These are phyloP conservation scores for Stramonita haemastoma DNA, from an alignment of 2,888 invertebrate genomes.

Conservation along the genomic window DNA sequence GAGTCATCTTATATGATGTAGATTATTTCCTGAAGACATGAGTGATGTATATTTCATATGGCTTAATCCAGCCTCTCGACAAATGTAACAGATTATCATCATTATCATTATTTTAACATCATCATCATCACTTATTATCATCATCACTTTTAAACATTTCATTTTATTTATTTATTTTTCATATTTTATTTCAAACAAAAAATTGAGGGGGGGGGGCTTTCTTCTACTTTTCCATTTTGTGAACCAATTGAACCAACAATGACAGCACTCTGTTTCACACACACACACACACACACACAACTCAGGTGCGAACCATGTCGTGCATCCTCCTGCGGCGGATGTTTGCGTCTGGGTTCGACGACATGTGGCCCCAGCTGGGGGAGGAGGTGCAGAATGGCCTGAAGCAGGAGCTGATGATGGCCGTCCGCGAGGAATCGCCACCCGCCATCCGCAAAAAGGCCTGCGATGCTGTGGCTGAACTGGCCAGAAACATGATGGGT, in stretches of 20 bases:
- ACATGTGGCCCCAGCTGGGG: conserved; percentile 92
- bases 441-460: conserved; percentile 89
- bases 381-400: conserved; percentile 90
- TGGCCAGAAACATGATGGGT: conserved; percentile 87
- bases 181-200: too few species aligned
- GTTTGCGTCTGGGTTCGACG: conserved; percentile 90
- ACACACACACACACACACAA: neutral
- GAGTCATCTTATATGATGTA: too few species aligned
- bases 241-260: neutral
- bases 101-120: too few species aligned
- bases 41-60: too few species aligned
- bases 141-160: too few species aligned
- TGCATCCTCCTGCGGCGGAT: conserved; percentile 94
- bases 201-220: neutral
- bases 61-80: too few species aligned
- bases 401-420: conserved; percentile 90
- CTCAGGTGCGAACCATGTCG: conserved; percentile 89
- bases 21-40: too few species aligned
- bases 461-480: conserved; percentile 97
- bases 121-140: too few species aligned
- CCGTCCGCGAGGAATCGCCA: conserved; percentile 89
- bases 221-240: neutral
- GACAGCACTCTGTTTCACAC: too few species aligned
- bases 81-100: too few species aligned
- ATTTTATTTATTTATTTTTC: too few species aligned